These are phyloP conservation scores for Ia io DNA, from an alignment of 2,113 vertebrate genomes.

Conservation along the genomic window DNA sequence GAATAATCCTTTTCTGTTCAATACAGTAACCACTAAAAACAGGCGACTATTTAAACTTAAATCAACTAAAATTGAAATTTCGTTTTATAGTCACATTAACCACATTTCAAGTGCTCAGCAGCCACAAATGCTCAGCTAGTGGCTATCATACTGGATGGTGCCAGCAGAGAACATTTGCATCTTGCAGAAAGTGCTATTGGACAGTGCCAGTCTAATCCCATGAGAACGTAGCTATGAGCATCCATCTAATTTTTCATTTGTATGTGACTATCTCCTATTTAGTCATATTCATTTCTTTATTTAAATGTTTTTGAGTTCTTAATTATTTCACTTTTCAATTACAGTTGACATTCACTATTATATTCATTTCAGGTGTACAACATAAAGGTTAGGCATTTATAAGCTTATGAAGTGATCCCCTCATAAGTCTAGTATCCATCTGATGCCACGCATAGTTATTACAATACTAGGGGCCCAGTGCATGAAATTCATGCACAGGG, in stretches of 20 bases:
- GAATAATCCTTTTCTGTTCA: background rate
- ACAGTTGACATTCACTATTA: background rate
- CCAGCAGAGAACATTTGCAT: background rate
- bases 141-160: fast-evolving
- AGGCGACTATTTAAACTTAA: background rate
- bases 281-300: background rate
- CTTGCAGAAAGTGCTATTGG: background rate
- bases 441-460: background rate
- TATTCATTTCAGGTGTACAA: background rate
- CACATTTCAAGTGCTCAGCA: background rate
- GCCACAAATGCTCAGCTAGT: fast-evolving
- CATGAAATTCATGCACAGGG: too few relatives aligned
- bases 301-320: background rate
- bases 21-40: background rate
- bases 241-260: background rate
- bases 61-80: background rate
- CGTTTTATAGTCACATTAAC: background rate
- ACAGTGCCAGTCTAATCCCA: background rate
- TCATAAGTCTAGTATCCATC: background rate
- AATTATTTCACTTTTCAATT: background rate
- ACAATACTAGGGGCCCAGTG: background rate
- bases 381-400: background rate
- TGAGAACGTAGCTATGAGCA: background rate
- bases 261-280: background rate
- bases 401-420: background rate